These are phyloP conservation scores for Enteromius trimaculatus DNA, from an alignment of 2,797 vertebrate genomes.

Conservation along the genomic window DNA sequence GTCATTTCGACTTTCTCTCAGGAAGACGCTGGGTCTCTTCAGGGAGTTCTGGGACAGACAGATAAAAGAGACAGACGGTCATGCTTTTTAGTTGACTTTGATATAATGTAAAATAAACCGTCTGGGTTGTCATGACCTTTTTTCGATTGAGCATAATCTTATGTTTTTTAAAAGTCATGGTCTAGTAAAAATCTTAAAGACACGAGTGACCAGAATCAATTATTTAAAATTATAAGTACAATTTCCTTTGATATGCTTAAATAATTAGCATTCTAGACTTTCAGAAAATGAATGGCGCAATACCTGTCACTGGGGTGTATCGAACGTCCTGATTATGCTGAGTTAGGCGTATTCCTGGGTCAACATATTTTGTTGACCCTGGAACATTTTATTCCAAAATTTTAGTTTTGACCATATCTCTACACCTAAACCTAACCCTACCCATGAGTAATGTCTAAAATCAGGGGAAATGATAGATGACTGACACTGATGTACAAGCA, in stretches of 20 bases:
- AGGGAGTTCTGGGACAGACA: not conserved
- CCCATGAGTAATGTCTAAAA: too few species aligned
- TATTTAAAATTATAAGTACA: not conserved
- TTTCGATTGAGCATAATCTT: constrained; percentile 9
- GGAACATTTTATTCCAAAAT: too few species aligned
- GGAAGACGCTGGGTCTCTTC: constrained; percentile 1
- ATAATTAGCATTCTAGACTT: not conserved
- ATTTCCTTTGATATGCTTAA: not conserved
- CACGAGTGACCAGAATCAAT: not conserved
- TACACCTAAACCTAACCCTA: too few species aligned
- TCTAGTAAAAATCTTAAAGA: not conserved
- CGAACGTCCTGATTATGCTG: too few species aligned
- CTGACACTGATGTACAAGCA: too few species aligned
- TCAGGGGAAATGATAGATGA: too few species aligned
- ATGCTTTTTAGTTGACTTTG: not conserved
- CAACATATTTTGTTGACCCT: too few species aligned
- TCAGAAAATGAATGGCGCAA: too few species aligned
- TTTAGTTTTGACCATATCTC: too few species aligned
- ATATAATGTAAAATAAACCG: constrained; percentile 1
- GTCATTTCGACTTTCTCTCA: not conserved
- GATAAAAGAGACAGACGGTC: constrained; percentile 6
- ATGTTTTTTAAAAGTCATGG: not conserved
- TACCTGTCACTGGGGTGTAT: too few species aligned
- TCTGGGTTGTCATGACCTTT: not conserved
- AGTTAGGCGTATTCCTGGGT: too few species aligned